phyloP scores from a whole-genome alignment of 1,140 invertebrate genomes.

The Aphelinus certus region DNA sequence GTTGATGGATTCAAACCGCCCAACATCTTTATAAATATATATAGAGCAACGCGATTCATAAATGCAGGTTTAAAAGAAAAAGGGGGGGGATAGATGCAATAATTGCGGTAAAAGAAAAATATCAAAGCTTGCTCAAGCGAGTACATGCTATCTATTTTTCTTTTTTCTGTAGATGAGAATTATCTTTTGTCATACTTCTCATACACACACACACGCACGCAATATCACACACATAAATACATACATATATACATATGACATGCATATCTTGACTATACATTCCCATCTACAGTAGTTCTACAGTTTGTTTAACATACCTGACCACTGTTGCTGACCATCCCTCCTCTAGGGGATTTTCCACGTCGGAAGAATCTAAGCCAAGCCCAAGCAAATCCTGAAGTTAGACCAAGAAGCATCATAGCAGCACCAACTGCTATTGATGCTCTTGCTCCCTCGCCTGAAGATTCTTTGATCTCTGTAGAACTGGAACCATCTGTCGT shows the following conservation, averaged over 20 bases:
- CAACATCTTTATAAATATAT: conserved; percentile 63
- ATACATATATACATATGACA: too few relatives aligned
- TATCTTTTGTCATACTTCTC: background rate
- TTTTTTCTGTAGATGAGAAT: conserved; percentile 6
- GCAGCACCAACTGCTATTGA: conserved; percentile 56
- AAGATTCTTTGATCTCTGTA: conserved; percentile 48
- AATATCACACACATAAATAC: conserved; percentile 10
- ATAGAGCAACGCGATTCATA: conserved; percentile 59
- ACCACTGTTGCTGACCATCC: conserved; percentile 58
- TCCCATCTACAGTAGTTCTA: conserved; percentile 21
- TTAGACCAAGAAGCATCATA: conserved; percentile 55
- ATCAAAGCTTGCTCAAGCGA: conserved; percentile 29
- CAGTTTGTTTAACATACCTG: conserved; percentile 54
- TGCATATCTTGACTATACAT: background rate
- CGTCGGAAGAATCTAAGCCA: conserved; percentile 57
- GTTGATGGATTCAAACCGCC: conserved; percentile 67
- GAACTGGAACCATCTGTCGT: conserved; percentile 15
- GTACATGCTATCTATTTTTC: conserved; percentile 5
- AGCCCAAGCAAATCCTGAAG: conserved; percentile 54
- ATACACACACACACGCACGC: background rate
- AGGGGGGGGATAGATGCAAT: conserved; percentile 40
- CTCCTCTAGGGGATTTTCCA: conserved; percentile 58
- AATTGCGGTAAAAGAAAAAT: conserved; percentile 41
- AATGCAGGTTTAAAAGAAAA: conserved; percentile 60
- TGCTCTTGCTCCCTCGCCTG: conserved; percentile 44